A percentile compares a stretch with the other conserved stretches of the same genome.
Conservation (phyloP, 2,797 vertebrate species). For the Semaprochilodus insignis region DNA sequence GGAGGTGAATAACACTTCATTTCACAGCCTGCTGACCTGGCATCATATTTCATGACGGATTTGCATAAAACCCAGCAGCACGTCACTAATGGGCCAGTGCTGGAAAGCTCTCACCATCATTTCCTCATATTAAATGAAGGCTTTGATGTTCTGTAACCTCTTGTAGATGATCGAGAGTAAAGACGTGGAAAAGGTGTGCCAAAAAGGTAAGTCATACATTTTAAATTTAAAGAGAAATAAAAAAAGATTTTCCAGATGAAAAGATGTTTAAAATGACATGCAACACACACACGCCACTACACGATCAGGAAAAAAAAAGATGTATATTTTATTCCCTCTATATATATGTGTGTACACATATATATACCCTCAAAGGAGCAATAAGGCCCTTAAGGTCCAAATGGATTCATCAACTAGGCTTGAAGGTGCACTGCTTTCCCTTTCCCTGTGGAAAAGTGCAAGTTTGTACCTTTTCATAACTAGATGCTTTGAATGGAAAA, state of each 20-base stretch:
- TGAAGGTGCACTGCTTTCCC: too few relatives aligned
- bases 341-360: too few relatives aligned
- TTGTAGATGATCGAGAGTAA: slow-evolving; percentile 4
- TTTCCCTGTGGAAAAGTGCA: too few relatives aligned
- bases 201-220: neutral
- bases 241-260: neutral
- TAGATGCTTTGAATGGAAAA: too few relatives aligned
- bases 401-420: too few relatives aligned
- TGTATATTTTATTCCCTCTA: too few relatives aligned
- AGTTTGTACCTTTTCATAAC: too few relatives aligned
- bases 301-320: too few relatives aligned
- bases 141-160: slow-evolving; percentile 7
- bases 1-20: slow-evolving; percentile 62
- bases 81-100: slow-evolving; percentile 45
- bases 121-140: neutral
- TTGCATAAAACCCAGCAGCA: slow-evolving; percentile 52
- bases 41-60: slow-evolving; percentile 59
- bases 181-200: neutral
- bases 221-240: neutral
- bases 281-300: too few relatives aligned
- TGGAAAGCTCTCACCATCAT: slow-evolving; percentile 10
- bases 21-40: slow-evolving; percentile 72
- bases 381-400: too few relatives aligned
- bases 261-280: too few relatives aligned
- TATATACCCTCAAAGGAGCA: too few relatives aligned